These are phyloP conservation scores for Teleogryllus occipitalis DNA, from an alignment of 1,140 invertebrate genomes.

Conservation along the genomic window DNA sequence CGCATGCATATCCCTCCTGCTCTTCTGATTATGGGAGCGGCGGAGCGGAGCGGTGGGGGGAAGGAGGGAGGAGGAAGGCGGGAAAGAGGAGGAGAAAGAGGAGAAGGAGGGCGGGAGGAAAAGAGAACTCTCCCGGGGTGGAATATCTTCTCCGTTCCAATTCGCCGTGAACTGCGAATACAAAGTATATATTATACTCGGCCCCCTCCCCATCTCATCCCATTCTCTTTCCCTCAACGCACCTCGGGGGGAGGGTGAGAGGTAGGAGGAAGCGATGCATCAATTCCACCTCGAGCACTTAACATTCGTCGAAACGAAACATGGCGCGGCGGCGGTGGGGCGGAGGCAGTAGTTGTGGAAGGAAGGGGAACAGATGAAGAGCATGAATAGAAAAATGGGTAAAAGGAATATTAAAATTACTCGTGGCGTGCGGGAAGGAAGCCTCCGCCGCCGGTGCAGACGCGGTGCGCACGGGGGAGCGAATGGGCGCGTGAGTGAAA, in stretches of 20 bases:
- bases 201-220: neutral
- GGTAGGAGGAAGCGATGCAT: neutral
- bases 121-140: too few relatives aligned
- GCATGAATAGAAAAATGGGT: too few relatives aligned
- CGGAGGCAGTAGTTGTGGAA: too few relatives aligned
- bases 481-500: too few relatives aligned
- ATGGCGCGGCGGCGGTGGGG: neutral
- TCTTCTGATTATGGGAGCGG: neutral
- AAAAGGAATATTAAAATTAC: too few relatives aligned
- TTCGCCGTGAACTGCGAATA: neutral
- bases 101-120: too few relatives aligned
- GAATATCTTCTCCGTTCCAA: slow-evolving; percentile 1
- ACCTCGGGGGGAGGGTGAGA: neutral
- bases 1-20: neutral
- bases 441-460: too few relatives aligned
- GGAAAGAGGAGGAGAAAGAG: neutral
- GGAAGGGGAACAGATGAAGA: too few relatives aligned
- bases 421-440: too few relatives aligned
- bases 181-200: slow-evolving; percentile 5
- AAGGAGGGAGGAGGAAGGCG: too few relatives aligned
- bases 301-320: neutral
- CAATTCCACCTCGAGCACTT: neutral
- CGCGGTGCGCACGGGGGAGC: too few relatives aligned
- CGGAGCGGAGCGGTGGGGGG: too few relatives aligned
- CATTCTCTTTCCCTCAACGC: neutral